These are phyloP conservation scores for Zaprionus kolodkinae DNA, from an alignment of 1,140 invertebrate genomes.

Conservation along the genomic window DNA sequence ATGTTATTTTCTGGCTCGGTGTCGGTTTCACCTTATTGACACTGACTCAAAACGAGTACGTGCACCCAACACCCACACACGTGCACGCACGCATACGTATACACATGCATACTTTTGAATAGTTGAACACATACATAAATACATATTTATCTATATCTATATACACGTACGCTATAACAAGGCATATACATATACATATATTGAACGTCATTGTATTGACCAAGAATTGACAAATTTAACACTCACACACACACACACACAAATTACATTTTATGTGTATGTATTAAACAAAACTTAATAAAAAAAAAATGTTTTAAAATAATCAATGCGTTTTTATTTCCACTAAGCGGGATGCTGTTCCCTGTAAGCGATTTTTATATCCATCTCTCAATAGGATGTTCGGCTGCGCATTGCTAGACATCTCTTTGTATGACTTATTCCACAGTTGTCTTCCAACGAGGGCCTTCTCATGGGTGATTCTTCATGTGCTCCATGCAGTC, in stretches of 20 bases:
- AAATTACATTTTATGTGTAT: constrained; percentile 46
- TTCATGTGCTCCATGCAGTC: no score
- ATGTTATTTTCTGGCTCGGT: constrained; percentile 29
- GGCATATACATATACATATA: constrained; percentile 24
- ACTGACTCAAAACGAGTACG: constrained; percentile 8
- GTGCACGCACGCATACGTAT: neutral
- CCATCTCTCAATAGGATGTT: no score
- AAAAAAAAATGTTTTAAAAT: constrained; percentile 29
- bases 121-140: constrained; percentile 24
- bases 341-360: no score
- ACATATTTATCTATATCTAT: constrained; percentile 43
- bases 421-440: no score
- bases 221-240: constrained; percentile 25
- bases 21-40: constrained; percentile 15
- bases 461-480: no score
- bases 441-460: no score
- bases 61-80: constrained; percentile 7
- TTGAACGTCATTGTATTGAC: constrained; percentile 32
- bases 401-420: no score
- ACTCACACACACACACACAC: constrained; percentile 15
- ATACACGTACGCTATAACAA: constrained; percentile 23
- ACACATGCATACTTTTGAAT: constrained; percentile 35
- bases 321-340: neutral
- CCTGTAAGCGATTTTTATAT: no score
- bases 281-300: constrained; percentile 46